Evolutionary conservation across 2,888 invertebrate genomes (phyloP), one percentile per base, ranked within the genome.

Genomic region (Glaucopsyche alexis): DNA sequence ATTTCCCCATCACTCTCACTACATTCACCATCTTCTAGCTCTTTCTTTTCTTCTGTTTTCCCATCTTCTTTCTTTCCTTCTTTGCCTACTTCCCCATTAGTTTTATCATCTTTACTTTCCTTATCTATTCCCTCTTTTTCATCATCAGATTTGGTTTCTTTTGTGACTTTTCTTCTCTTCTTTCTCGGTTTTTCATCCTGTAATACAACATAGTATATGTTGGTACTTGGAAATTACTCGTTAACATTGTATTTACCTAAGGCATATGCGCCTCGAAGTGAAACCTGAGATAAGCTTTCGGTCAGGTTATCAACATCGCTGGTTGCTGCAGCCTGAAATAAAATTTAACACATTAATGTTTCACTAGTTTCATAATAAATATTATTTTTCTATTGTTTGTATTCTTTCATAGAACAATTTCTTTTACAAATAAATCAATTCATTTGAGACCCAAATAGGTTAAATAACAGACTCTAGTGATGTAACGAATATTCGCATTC

Each of bases 11-110:
- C 81, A 16, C 93, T 94, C 66, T 94, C 94, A 78, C 95, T 94
- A 85, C 95, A 95, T 90, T 95, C 95, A 14, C 95, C 95, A 84
- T 95, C 95, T 89, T 95, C 95, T 71, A 94, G 82, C 78, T 87
- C 88, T 75, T 81, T 81, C 66, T 78, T 72, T 76, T 72, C 75
- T 74, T 38, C 78, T 49, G 77, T 77, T 65, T 81, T 81, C 75
- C 29, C 29, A 29, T 42, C 74, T 29, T 72, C 72, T 16, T 52
- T 49, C n/a, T 6, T 19, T 72, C 76, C 73, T 65, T 14, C 74
- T 64, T 76, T 77, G 29, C 81, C 74, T 40, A 50, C 72, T 47
- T 38, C 19, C 65, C 49, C 45, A 16, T 76, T 72, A 73, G 67
- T 42, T 9, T 75, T 70, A 13, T 75, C 45, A 42, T 65, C 65